Evolutionary conservation across 2,113 vertebrate species (phyloP).

Genomic region (Heterotis niloticus): DNA sequence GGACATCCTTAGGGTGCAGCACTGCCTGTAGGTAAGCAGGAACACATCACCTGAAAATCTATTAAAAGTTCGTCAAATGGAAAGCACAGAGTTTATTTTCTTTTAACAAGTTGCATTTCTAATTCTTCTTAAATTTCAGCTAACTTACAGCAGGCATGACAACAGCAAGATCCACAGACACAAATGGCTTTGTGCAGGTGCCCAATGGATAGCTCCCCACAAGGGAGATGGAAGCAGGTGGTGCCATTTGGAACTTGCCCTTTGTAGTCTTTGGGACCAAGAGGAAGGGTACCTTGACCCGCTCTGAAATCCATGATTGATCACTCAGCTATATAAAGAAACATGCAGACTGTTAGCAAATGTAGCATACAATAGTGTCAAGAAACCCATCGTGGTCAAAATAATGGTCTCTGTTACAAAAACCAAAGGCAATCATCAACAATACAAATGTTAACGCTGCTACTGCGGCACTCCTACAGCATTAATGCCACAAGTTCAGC

Average conservation of each 20-base stretch:
- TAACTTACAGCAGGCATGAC: slow-evolving; percentile 82
- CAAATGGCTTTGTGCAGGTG: slow-evolving; percentile 77
- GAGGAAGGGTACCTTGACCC: slow-evolving; percentile 77
- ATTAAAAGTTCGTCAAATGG: too few species aligned
- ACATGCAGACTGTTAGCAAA: not conserved
- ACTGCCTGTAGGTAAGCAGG: slow-evolving; percentile 62
- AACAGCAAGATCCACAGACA: slow-evolving; percentile 80
- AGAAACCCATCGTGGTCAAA: not conserved
- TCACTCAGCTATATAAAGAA: slow-evolving; percentile 67
- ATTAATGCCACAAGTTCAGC: not conserved
- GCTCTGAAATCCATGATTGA: slow-evolving; percentile 75
- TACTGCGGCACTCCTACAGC: not conserved
- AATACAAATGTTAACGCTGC: not conserved
- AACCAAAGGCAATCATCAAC: not conserved
- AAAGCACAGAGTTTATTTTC: not conserved
- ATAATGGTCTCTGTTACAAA: not conserved
- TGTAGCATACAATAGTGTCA: not conserved
- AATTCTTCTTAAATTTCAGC: too few species aligned
- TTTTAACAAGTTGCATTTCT: not conserved
- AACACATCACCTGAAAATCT: not conserved
- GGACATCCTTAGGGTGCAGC: slow-evolving; percentile 81
- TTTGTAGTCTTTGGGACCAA: slow-evolving; percentile 77
- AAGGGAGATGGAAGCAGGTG: slow-evolving; percentile 72
- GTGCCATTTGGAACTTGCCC: slow-evolving; percentile 79
- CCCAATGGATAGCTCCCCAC: slow-evolving; percentile 92